Percentiles rank a stretch among this genome's conserved stretches.
Conservation (phyloP, 2,797 vertebrate species). For the Diplodus sargus region DNA sequence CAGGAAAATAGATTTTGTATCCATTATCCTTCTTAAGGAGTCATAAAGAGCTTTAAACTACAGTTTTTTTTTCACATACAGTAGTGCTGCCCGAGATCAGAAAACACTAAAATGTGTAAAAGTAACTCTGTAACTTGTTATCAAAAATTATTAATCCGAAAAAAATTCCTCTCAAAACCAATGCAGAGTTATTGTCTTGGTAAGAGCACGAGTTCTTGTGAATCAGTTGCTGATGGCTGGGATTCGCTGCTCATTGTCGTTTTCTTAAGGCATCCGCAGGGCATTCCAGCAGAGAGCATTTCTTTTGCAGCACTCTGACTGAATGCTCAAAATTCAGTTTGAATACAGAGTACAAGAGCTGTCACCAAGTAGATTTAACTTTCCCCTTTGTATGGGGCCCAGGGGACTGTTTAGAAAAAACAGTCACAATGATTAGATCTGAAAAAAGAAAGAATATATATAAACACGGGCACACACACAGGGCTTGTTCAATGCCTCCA, state of each 20-base stretch:
- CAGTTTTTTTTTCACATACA: no score
- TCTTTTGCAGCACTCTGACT: constrained; percentile 27
- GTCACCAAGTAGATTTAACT: constrained; percentile 56
- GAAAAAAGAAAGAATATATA: constrained; percentile 33
- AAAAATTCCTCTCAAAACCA: constrained; percentile 1
- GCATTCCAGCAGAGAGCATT: constrained; percentile 16
- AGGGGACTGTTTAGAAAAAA: constrained; percentile 55
- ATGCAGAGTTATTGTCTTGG: neutral
- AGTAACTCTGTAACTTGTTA: no score
- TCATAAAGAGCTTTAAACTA: no score
- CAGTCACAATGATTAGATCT: constrained; percentile 59
- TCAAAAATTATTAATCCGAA: neutral
- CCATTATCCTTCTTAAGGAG: neutral
- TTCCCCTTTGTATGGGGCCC: constrained; percentile 38
- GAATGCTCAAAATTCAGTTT: constrained; percentile 46
- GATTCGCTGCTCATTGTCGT: constrained; percentile 26
- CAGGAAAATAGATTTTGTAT: neutral
- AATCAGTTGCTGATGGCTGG: constrained; percentile 11
- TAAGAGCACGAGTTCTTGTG: constrained; percentile 6
- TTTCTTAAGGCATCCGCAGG: constrained; percentile 14
- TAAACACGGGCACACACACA: neutral
- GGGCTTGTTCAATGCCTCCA: constrained; percentile 15
- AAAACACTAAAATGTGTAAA: no score
- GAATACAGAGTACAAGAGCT: constrained; percentile 50
- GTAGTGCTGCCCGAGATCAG: no score